Percentiles rank a stretch among this genome's conserved stretches.
These are phyloP conservation scores for Drosophila greeni DNA, from an alignment of 2,888 invertebrate genomes.

Conservation along the genomic window DNA sequence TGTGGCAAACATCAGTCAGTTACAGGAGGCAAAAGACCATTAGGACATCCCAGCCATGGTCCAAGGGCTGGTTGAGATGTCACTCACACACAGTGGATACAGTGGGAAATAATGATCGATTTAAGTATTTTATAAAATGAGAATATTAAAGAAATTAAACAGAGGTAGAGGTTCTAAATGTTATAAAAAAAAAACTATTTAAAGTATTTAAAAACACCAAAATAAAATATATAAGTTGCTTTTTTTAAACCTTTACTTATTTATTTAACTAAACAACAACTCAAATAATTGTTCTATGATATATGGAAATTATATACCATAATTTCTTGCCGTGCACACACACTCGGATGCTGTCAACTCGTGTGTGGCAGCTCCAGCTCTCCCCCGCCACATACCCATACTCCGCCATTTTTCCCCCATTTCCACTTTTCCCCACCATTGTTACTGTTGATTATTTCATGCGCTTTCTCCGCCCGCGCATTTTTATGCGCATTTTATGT, in stretches of 20 bases:
- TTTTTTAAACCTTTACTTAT: background rate
- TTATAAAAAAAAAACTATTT: too few species aligned
- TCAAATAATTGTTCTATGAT: too few species aligned
- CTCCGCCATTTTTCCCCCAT: background rate
- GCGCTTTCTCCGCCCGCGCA: constrained; percentile 62
- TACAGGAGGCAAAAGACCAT: constrained; percentile 66
- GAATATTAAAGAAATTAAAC: background rate
- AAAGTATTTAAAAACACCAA: background rate
- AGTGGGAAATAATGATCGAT: constrained; percentile 14
- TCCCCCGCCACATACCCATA: constrained; percentile 1
- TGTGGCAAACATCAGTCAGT: constrained; percentile 71
- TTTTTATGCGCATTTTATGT: constrained; percentile 72
- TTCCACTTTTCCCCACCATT: constrained; percentile 39
- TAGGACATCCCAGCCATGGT: constrained; percentile 50
- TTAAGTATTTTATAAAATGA: accelerated
- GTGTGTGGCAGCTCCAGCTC: constrained; percentile 36
- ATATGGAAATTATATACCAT: accelerated
- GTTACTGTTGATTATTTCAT: constrained; percentile 71
- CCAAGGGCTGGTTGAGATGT: constrained; percentile 62
- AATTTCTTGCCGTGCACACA: constrained; percentile 37
- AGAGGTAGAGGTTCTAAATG: too few species aligned
- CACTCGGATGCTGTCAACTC: constrained; percentile 68
- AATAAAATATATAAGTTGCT: accelerated
- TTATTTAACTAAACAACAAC: background rate
- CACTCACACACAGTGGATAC: constrained; percentile 58